Evolutionary conservation across 2,113 vertebrate species (phyloP).

Genomic region (Mustela nigripes): DNA sequence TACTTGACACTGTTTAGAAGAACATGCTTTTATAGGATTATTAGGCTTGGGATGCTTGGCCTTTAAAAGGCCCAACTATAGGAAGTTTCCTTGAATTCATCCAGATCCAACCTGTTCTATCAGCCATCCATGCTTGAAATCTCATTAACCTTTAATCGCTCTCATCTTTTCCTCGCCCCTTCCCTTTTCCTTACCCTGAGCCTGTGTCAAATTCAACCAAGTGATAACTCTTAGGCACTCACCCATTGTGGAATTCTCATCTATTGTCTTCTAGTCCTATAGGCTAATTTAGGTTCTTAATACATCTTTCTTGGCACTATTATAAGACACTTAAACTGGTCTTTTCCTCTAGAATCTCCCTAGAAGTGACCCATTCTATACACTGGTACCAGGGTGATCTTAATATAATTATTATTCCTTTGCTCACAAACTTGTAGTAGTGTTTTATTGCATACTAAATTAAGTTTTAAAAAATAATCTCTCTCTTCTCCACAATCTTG

Average conservation of each 20-base stretch:
- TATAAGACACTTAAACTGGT: background rate
- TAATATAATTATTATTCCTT: constrained; percentile 45
- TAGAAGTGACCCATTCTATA: constrained; percentile 16
- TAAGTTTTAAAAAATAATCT: constrained; percentile 27
- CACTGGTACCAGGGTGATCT: background rate
- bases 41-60: constrained; percentile 39
- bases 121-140: background rate
- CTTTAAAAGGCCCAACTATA: constrained; percentile 46
- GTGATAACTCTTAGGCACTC: background rate
- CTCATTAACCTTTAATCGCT: constrained; percentile 9
- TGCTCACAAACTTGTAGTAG: constrained; percentile 11
- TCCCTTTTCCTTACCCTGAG: background rate
- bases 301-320: background rate
- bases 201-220: background rate
- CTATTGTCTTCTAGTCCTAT: background rate
- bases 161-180: background rate
- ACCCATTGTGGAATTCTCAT: background rate
- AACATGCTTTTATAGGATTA: constrained; percentile 64
- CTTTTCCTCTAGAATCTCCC: constrained; percentile 8
- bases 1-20: constrained; percentile 65
- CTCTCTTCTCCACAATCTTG: background rate
- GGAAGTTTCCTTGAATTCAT: constrained; percentile 51
- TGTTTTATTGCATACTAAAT: background rate
- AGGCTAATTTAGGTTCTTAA: background rate
- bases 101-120: constrained; percentile 1